A percentile compares a stretch with the other conserved stretches of the same genome.
Evolutionary conservation across 2,888 invertebrate species (phyloP).

Genomic region (Plemyria rubiginata): DNA sequence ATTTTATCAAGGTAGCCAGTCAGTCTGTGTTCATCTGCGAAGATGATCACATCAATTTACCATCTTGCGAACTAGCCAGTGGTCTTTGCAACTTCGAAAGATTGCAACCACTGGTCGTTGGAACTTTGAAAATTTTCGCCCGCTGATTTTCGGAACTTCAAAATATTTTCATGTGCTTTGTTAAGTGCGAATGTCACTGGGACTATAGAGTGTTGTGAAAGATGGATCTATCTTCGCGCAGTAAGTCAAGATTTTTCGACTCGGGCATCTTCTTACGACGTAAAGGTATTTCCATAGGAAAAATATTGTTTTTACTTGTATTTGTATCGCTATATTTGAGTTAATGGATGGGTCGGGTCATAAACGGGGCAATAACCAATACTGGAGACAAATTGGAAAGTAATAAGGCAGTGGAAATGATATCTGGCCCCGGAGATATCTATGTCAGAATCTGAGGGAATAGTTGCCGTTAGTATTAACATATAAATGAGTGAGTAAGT

Average conservation of each 20-base stretch:
- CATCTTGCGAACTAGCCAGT: slow-evolving; percentile 70
- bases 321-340: slow-evolving; percentile 43
- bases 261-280: slow-evolving; percentile 82
- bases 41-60: slow-evolving; percentile 82
- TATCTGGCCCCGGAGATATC: slow-evolving; percentile 78
- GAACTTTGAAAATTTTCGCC: slow-evolving; percentile 40
- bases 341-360: slow-evolving; percentile 64
- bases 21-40: slow-evolving; percentile 84
- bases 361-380: slow-evolving; percentile 81
- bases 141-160: slow-evolving; percentile 57
- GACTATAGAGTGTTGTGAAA: slow-evolving; percentile 53
- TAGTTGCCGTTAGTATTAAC: slow-evolving; percentile 76
- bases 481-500: slow-evolving; percentile 84
- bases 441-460: slow-evolving; percentile 76
- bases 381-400: slow-evolving; percentile 82
- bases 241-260: slow-evolving; percentile 85
- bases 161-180: slow-evolving; percentile 43
- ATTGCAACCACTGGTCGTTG: slow-evolving; percentile 40
- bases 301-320: slow-evolving; percentile 44
- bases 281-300: slow-evolving; percentile 71
- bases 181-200: slow-evolving; percentile 43
- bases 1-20: slow-evolving; percentile 77
- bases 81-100: slow-evolving; percentile 57
- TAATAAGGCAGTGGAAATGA: slow-evolving; percentile 84
- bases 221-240: slow-evolving; percentile 81